These are phyloP conservation scores for Todiramphus chloris DNA, from an alignment of 2,113 vertebrate species.

Conservation along the genomic window DNA sequence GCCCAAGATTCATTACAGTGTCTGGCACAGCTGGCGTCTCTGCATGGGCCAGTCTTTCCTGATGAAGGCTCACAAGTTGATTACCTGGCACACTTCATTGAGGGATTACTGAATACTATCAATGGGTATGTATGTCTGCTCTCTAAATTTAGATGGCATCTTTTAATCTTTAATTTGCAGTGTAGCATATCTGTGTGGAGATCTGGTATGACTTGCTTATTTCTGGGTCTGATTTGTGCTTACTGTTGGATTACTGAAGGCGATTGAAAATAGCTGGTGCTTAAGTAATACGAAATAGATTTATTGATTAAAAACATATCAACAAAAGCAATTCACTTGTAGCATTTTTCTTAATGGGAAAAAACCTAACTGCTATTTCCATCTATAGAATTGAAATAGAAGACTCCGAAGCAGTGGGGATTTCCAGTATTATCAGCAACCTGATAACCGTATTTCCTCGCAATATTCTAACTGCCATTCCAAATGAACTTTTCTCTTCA, in stretches of 20 bases:
- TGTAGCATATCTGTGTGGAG: background rate
- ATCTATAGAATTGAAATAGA: constrained; percentile 94
- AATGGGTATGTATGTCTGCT: constrained; percentile 88
- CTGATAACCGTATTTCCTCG: constrained; percentile 96
- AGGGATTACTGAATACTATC: constrained; percentile 96
- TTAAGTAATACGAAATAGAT: background rate
- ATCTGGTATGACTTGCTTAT: background rate
- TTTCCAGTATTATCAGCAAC: constrained; percentile 97
- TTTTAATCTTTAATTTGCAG: constrained; percentile 20
- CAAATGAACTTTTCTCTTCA: constrained; percentile 94
- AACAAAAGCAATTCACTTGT: background rate
- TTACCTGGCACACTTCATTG: constrained; percentile 97
- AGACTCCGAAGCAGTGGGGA: constrained; percentile 96
- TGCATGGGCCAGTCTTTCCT: constrained; percentile 94
- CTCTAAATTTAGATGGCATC: constrained; percentile 52
- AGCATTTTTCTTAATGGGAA: background rate
- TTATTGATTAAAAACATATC: background rate
- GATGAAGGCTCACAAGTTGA: constrained; percentile 96
- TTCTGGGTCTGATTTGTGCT: background rate
- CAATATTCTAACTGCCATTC: constrained; percentile 92
- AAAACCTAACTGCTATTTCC: constrained; percentile 7
- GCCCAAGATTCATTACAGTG: constrained; percentile 98
- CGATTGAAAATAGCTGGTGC: background rate
- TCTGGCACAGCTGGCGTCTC: constrained; percentile 95
- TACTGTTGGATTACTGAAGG: background rate